A percentile compares a stretch with the other conserved stretches of the same genome.
Evolutionary conservation across 2,113 vertebrate genomes (phyloP).

Genomic region (Apteryx owenii): DNA sequence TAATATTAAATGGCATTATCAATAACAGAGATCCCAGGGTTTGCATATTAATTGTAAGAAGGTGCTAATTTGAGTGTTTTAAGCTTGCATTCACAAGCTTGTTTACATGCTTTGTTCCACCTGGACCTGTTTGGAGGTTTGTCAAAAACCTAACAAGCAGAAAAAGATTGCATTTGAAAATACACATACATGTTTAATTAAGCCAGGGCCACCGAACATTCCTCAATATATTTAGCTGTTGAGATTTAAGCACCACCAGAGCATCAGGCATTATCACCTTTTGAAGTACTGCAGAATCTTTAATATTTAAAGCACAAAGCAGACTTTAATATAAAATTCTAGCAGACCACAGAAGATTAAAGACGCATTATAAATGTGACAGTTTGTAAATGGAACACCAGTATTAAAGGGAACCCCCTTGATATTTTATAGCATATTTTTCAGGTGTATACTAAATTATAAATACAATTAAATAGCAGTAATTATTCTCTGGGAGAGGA

Average conservation of each 20-base stretch:
- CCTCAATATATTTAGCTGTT: conserved; percentile 84
- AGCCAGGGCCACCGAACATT: conserved; percentile 84
- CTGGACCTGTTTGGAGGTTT: conserved; percentile 95
- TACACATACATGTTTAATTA: conserved; percentile 98
- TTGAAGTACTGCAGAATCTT: conserved; percentile 91
- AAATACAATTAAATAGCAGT: conserved; percentile 85
- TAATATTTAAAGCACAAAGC: conserved; percentile 93
- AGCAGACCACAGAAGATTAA: conserved; percentile 84
- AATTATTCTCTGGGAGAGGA: conserved; percentile 82
- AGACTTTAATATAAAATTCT: conserved; percentile 86
- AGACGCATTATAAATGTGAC: conserved; percentile 85
- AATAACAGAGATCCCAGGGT: conserved; percentile 75
- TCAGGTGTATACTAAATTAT: conserved; percentile 85
- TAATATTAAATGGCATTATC: conserved; percentile 77
- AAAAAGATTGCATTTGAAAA: conserved; percentile 92
- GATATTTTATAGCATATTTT: conserved; percentile 83
- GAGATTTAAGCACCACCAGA: conserved; percentile 85
- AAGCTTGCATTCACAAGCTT: conserved; percentile 91
- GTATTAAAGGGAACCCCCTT: conserved; percentile 79
- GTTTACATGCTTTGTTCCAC: conserved; percentile 94
- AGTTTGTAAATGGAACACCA: conserved; percentile 85
- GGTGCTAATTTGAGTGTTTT: conserved; percentile 95
- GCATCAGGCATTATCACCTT: conserved; percentile 91
- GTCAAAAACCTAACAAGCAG: conserved; percentile 94
- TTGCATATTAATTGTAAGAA: conserved; percentile 88